phyloP scores from a whole-genome alignment of 2,113 vertebrate genomes.

The Notiomystis cincta region DNA sequence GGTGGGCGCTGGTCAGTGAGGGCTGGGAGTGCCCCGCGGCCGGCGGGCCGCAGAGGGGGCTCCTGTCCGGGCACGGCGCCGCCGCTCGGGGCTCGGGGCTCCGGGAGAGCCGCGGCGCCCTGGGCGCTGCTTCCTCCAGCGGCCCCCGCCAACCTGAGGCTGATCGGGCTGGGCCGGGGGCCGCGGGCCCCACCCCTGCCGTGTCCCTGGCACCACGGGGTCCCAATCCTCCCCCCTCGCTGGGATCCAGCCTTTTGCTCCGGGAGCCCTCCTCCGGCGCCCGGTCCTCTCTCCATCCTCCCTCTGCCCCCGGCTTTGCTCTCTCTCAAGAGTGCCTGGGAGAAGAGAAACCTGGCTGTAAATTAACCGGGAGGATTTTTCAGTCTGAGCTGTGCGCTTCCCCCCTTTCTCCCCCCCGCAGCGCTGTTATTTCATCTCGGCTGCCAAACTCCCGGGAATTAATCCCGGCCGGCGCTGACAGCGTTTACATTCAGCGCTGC shows the following conservation, averaged over 20 bases:
- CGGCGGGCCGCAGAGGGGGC: neutral
- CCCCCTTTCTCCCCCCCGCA: neutral
- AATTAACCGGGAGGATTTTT: neutral
- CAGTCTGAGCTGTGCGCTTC: neutral
- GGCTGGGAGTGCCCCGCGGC: neutral
- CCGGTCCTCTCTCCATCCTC: neutral
- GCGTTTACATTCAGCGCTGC: slow-evolving; percentile 56
- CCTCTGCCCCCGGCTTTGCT: neutral
- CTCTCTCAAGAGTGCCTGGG: neutral
- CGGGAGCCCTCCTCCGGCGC: neutral
- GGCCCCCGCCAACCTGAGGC: too few species aligned
- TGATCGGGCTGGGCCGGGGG: neutral
- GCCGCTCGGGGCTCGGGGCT: neutral
- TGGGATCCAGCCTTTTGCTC: neutral
- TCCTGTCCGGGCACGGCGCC: neutral
- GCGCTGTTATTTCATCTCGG: neutral
- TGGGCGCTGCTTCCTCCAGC: neutral
- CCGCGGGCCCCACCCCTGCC: rapidly evolving
- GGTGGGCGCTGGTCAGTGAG: neutral
- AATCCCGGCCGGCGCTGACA: slow-evolving; percentile 55
- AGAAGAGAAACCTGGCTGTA: slow-evolving; percentile 8
- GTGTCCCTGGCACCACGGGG: rapidly evolving
- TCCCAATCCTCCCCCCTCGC: neutral
- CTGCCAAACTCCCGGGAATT: slow-evolving; percentile 48
- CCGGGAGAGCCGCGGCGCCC: neutral